A percentile compares a stretch with the other conserved stretches of the same genome.
These are phyloP conservation scores for Macrosiphum euphorbiae DNA, from an alignment of 2,888 invertebrate genomes.

Conservation along the genomic window DNA sequence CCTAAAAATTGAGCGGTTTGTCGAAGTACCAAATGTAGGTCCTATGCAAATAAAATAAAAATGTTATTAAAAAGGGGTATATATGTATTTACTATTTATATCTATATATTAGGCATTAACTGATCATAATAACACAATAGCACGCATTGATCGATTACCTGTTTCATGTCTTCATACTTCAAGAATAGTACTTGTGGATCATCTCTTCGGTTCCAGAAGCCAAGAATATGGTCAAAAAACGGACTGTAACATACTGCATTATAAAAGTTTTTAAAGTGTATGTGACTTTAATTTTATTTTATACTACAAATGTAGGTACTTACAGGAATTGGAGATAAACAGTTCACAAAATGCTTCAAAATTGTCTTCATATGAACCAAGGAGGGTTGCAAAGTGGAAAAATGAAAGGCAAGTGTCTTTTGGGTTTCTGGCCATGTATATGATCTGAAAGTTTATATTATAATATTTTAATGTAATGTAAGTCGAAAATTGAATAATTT, in stretches of 20 bases:
- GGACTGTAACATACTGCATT: constrained; percentile 71
- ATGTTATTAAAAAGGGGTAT: too few species aligned
- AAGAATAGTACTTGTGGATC: constrained; percentile 72
- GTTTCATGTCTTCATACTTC: constrained; percentile 83
- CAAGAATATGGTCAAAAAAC: constrained; percentile 76
- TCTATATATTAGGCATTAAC: too few species aligned
- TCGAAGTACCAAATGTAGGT: too few species aligned
- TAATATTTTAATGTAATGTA: neutral
- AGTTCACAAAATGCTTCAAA: constrained; percentile 84
- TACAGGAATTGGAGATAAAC: constrained; percentile 70
- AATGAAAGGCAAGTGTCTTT: constrained; percentile 92
- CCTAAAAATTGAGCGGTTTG: constrained; percentile 66
- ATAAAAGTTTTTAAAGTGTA: neutral
- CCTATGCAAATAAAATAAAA: too few species aligned
- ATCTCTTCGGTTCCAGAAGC: constrained; percentile 77
- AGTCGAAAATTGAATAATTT: neutral
- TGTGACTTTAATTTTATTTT: neutral
- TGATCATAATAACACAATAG: too few species aligned
- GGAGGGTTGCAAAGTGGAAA: constrained; percentile 81
- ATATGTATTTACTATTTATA: too few species aligned
- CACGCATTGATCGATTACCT: constrained; percentile 66
- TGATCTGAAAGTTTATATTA: constrained; percentile 75
- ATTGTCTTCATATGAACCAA: constrained; percentile 74
- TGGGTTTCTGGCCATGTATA: constrained; percentile 90
- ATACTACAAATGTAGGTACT: neutral